Evolutionary conservation across 2,888 invertebrate species (phyloP).

Genomic region (Campopleginae sp.): DNA sequence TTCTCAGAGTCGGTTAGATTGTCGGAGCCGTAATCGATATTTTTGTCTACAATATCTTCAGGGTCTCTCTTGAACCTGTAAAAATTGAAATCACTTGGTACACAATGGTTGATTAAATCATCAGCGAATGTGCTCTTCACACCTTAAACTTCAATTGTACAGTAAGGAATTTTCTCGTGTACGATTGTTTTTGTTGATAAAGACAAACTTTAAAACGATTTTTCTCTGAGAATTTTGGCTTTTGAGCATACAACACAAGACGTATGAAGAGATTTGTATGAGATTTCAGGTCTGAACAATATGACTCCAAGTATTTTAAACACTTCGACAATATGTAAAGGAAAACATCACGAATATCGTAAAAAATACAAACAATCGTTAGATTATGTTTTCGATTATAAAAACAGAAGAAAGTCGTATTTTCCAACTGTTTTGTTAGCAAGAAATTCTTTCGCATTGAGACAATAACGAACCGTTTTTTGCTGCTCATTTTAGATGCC

Average conservation of each 20-base stretch:
- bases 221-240: neutral
- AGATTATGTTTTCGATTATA: constrained; percentile 36
- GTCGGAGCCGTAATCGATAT: constrained; percentile 85
- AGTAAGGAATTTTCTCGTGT: neutral
- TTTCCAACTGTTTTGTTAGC: neutral
- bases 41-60: constrained; percentile 36
- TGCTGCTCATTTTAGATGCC: constrained; percentile 56
- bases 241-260: neutral
- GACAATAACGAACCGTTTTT: constrained; percentile 54
- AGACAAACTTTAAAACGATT: neutral
- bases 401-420: neutral
- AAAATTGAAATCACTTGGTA: neutral
- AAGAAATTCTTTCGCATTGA: neutral
- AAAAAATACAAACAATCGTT: neutral
- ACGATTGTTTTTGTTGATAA: neutral
- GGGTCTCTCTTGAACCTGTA: constrained; percentile 54
- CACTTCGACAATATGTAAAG: neutral
- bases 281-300: neutral
- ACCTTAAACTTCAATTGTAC: neutral
- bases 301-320: neutral
- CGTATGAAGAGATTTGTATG: neutral
- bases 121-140: neutral
- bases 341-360: neutral
- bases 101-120: neutral
- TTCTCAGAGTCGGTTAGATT: constrained; percentile 90